These are phyloP conservation scores for Lophotriccus pileatus DNA, from an alignment of 2,797 vertebrate genomes.

Conservation along the genomic window DNA sequence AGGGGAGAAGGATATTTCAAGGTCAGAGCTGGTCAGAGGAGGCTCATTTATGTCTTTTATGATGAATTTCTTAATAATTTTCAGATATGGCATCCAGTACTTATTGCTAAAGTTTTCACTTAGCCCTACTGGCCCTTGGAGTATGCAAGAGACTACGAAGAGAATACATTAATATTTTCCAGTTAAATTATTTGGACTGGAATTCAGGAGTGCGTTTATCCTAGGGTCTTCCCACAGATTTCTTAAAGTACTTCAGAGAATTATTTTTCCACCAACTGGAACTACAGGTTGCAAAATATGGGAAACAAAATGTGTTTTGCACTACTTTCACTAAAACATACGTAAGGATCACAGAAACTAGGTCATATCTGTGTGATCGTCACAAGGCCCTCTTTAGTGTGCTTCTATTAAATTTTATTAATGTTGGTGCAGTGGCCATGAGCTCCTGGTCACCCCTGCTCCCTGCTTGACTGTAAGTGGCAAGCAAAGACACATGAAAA, in stretches of 20 bases:
- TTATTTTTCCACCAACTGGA: not conserved
- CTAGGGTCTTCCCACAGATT: not conserved
- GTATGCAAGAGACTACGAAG: not conserved
- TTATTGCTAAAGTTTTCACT: not conserved
- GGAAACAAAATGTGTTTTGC: not conserved
- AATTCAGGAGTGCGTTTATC: not conserved
- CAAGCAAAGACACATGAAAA: not conserved
- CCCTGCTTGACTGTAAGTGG: too few species aligned
- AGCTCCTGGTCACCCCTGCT: not conserved
- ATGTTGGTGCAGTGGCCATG: not conserved
- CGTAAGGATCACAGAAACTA: not conserved
- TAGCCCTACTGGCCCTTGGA: not conserved
- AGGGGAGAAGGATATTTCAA: constrained; percentile 25
- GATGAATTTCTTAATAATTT: constrained; percentile 61
- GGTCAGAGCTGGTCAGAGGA: constrained; percentile 21
- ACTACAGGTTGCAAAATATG: not conserved
- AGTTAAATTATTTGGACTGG: not conserved
- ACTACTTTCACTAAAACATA: not conserved
- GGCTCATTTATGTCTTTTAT: constrained; percentile 17
- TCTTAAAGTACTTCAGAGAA: not conserved
- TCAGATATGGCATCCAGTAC: not conserved
- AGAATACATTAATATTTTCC: not conserved
- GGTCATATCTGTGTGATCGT: not conserved
- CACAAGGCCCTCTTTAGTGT: not conserved
- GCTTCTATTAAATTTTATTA: not conserved